Evolutionary conservation across 2,113 vertebrate genomes (phyloP), one percentile per base, ranked within the genome.

Genomic region (Patagioenas fasciata): DNA sequence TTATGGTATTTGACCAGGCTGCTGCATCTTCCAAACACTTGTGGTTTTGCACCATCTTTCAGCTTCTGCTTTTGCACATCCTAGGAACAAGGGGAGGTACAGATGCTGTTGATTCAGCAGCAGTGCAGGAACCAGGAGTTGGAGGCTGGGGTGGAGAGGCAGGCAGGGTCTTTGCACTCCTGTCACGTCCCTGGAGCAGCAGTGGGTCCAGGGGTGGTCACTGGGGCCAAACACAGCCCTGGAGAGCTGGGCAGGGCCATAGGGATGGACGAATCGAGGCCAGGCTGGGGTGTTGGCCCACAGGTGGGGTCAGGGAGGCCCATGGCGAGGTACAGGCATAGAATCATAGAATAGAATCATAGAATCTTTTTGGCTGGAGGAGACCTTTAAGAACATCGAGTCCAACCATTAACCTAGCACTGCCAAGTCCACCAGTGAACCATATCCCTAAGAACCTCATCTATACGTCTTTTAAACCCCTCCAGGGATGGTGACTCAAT

Each of bases 41-140:
- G 32, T 60, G 47, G 23, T 66, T 69, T 34, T 48, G 44, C 48
- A 32, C 44, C 65, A 34, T 26, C 44, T 32, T 58, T 74, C 15
- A 3, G n/a, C 36, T 85, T 66, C 47, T 69, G 61, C 60, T 29
- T 84, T 53, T 40, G 13, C 24, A 13, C 13, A 2, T 50, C 24
- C 5, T 3, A 0, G 44, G 50, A n/a, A 6, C 0, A 3, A 34
- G n/a, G 34, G 13, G 9, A 40, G 60, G 6, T 14, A 15, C 2
- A 5, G 20, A 5, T 7, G 1, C 31, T 15, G 31, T 6, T 12
- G 75, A 31, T n/a, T 34, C 34, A 32, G 65, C 0, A 1, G 24
- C 31, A 9, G 51, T 8, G 34, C 62, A n/a, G 31, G 25, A 56
- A 42, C 5, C 56, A 6, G 7, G 38, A 57, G 50, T 9, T 23